Evolutionary conservation across 2,797 vertebrate species (phyloP), one percentile per base, ranked within the genome.

Genomic region (Typhlichthys eigenmanni): DNA sequence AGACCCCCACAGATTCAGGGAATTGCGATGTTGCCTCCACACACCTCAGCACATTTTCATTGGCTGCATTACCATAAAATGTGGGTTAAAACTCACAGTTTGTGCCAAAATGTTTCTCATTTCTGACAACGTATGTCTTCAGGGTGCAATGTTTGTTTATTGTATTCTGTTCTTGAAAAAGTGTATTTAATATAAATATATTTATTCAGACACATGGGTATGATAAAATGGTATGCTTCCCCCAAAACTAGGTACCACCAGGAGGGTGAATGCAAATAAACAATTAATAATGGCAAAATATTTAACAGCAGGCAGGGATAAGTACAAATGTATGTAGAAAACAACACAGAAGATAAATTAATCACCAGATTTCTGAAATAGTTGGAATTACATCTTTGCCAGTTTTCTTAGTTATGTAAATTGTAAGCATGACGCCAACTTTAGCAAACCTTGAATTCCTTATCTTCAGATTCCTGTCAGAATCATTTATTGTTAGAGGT

Each of bases 21-120:
- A 89, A 91, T 90, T 91, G 87, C 88, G 64, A 85, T 90, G 86
- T 88, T 89, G 81, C 80, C 74, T 87, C 79, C 81, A 65, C 58
- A 80, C 78, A 72, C 76, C 85, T 77, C 79, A 80, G 79, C 85
- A 85, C 78, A 76, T 85, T 87, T 81, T 60, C 76, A 74, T 78
- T 71, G 47, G 47, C 65, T 64, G 62, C 32, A 83, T 89, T 89
- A 84, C 75, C 80, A 87, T 88, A 78, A 84, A 82, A 82, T 78
- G 69, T 54, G 70, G 72, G 48, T 72, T 75, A 84, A 74, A 73
- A 73, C 68, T 32, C 51, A 75, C 38, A 43, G 7, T 67, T 70
- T 63, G 47, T 58, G 59, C 32, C 56, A 54, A 59, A 56, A 67
- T 62, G 11, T 61, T 67, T 50, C 66, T 46, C 53, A 49, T 43